Evolutionary conservation across 2,797 vertebrate species (phyloP).

Genomic region (Hippopotamyrus pictus): DNA sequence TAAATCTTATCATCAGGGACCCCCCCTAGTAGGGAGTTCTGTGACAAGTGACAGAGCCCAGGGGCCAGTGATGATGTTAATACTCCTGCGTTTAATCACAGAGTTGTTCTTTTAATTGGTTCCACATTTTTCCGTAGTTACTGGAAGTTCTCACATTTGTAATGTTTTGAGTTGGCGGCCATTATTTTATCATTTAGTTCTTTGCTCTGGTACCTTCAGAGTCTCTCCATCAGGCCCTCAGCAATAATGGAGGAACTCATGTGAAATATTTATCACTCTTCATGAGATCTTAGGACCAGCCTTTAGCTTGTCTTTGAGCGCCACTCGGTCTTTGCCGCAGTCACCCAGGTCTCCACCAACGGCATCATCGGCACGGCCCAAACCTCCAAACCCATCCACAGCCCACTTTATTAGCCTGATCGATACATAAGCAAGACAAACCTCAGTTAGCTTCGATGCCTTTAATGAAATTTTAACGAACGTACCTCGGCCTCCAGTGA

Average conservation of each 20-base stretch:
- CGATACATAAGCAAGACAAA: neutral
- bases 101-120: neutral
- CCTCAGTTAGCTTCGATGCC: neutral
- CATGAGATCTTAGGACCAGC: neutral
- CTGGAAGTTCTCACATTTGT: neutral
- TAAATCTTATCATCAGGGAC: neutral
- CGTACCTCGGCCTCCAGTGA: neutral
- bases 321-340: neutral
- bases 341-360: neutral
- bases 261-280: neutral
- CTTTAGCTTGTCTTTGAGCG: neutral
- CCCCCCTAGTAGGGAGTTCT: neutral
- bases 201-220: neutral
- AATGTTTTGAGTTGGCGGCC: neutral
- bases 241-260: neutral
- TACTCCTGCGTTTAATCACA: neutral
- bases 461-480: neutral
- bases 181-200: neutral
- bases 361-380: neutral
- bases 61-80: neutral
- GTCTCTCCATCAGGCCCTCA: neutral
- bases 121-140: neutral
- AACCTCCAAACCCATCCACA: neutral
- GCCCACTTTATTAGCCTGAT: neutral
- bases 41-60: neutral